Conservation (phyloP, 2,888 invertebrate species). For the Caenorhabditis panamensis region DNA sequence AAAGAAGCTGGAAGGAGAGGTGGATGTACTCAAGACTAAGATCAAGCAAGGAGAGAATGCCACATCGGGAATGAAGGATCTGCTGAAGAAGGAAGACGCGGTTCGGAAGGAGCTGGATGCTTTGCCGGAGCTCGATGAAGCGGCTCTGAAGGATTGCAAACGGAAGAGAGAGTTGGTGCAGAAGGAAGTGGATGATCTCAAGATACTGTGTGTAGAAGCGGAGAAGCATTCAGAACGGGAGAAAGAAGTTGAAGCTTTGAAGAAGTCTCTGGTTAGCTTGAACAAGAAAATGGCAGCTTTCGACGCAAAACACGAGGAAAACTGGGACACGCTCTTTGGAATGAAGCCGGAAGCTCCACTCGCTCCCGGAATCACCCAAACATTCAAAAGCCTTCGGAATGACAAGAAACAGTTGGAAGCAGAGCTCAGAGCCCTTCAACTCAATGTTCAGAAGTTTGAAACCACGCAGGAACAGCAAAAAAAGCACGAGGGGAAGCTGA, state of each 20-base stretch:
- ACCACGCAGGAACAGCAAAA: slow-evolving; percentile 34
- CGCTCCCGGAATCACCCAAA: slow-evolving; percentile 1
- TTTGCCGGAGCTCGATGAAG: slow-evolving; percentile 45
- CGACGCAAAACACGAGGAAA: slow-evolving; percentile 45
- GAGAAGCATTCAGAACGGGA: slow-evolving; percentile 47
- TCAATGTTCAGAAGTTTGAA: slow-evolving; percentile 29
- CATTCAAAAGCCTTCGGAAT: slow-evolving; percentile 15
- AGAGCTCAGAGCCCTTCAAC: slow-evolving; percentile 29
- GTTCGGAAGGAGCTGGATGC: slow-evolving; percentile 19
- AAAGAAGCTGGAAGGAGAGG: slow-evolving; percentile 34
- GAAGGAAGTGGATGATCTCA: slow-evolving; percentile 48
- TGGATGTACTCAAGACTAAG: slow-evolving; percentile 34
- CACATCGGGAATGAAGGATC: slow-evolving; percentile 27
- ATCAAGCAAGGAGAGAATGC: slow-evolving; percentile 42
- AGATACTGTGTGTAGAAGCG: slow-evolving; percentile 31
- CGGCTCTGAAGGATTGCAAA: slow-evolving; percentile 20
- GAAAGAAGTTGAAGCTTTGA: slow-evolving; percentile 40
- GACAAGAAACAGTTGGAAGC: slow-evolving; percentile 34
- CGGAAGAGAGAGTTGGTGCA: slow-evolving; percentile 5
- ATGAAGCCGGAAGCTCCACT: slow-evolving; percentile 40
- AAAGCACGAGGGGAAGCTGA: slow-evolving; percentile 34
- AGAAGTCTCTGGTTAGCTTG: slow-evolving; percentile 1
- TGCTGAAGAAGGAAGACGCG: slow-evolving; percentile 28
- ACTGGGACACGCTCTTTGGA: slow-evolving; percentile 42
- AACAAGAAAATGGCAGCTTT: slow-evolving; percentile 24